Base-by-base conservation (phyloP, 2,797 vertebrate species). In the Orestias chungarensis region DNA sequence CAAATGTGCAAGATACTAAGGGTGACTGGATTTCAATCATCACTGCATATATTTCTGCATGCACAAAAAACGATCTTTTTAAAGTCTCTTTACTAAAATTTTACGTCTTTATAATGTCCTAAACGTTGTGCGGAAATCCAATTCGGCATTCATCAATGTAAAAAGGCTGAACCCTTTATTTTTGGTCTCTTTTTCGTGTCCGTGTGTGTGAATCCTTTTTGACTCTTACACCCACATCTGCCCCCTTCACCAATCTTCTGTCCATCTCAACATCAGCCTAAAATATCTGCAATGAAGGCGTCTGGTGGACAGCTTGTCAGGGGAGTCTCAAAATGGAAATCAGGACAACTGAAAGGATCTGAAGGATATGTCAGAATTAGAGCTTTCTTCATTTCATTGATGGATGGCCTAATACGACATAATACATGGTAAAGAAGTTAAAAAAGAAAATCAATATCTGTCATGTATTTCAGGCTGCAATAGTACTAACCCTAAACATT, bases 281-380 rank as follows among this genome's bases (percentile, higher is more conserved):
- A 93, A 89, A 91, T 92, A 91, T 90, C 88, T 90, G 87, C 40
- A 82, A 91, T 88, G 88, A 88, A 92, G 91, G 92, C 89, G 88
- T 91, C 86, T 90, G 86, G 86, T 74, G 80, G 90, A 91, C 91
- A 91, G 89, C 87, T 86, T 90, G 92, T 91, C 92, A 89, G 77
- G 75, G 73, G 74, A 78, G 87, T n/a, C 86, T 88, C 82, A 70
- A 89, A 92, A 91, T 90, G 89, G 89, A 92, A 92, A 90, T 90
- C 59, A 86, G 88, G 85, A 90, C 90, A 23, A 89, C 82, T 86
- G 89, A 87, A 86, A 85, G 86, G 74, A 91, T 92, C 88, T 83
- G 89, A 90, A 89, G 75, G 80, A 86, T 84, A 84, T 71, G 82
- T 85, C 88, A 85, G 88, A 87, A 88, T 87, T 89, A 91, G 87